These are phyloP conservation scores for Nowickia ferox DNA, from an alignment of 2,888 invertebrate genomes.

Conservation along the genomic window DNA sequence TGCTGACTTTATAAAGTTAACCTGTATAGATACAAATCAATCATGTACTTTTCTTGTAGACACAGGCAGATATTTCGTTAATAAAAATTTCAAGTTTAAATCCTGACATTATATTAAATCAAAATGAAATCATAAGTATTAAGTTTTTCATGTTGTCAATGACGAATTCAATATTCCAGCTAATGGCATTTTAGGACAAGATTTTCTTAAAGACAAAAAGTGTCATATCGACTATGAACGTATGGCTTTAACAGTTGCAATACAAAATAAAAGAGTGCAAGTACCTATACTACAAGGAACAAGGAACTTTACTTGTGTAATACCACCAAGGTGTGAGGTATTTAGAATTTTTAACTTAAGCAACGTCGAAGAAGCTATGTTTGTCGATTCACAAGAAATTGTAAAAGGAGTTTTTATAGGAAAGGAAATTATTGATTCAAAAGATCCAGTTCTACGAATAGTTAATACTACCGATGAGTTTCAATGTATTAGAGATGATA, in stretches of 20 bases:
- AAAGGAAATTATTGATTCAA: no score
- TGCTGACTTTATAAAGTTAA: slow-evolving; percentile 31
- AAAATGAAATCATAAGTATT: not conserved
- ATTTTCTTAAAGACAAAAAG: slow-evolving; percentile 16
- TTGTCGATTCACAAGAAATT: slow-evolving; percentile 35
- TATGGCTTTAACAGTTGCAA: slow-evolving; percentile 2
- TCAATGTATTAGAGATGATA: no score
- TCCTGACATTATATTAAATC: not conserved
- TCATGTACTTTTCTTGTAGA: slow-evolving; percentile 27
- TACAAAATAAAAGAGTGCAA: not conserved
- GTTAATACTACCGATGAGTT: no score
- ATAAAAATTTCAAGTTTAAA: slow-evolving; percentile 17
- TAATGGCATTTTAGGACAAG: not conserved
- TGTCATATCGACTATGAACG: slow-evolving; percentile 21
- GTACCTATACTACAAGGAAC: slow-evolving; percentile 16
- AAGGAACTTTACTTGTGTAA: slow-evolving; percentile 10
- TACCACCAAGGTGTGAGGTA: slow-evolving; percentile 35
- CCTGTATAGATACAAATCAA: not conserved
- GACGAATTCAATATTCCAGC: slow-evolving; percentile 24
- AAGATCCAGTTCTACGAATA: no score
- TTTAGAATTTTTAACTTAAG: slow-evolving; percentile 20
- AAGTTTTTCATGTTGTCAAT: slow-evolving; percentile 19
- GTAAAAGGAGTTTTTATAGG: slow-evolving; percentile 19
- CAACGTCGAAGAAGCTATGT: slow-evolving; percentile 1
- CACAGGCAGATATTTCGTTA: slow-evolving; percentile 23